A percentile compares a stretch with the other conserved stretches of the same genome.
Conservation (phyloP, 2,113 vertebrate species). For the Silurus meridionalis region DNA sequence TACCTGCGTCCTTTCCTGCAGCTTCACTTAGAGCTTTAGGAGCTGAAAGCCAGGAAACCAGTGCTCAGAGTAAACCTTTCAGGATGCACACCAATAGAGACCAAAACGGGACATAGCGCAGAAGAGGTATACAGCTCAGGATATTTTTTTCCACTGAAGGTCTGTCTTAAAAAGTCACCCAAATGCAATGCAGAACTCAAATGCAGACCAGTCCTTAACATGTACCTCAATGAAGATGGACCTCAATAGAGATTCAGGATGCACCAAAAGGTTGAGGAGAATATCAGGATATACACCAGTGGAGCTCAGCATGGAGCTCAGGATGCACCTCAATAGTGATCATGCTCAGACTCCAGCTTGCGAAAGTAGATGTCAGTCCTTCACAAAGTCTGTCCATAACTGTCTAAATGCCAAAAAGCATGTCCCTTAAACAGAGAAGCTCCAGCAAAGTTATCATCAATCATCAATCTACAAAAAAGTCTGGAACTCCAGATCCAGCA, state of each 20-base stretch:
- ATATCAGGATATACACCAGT: not conserved
- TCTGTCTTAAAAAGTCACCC: not conserved
- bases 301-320: not conserved
- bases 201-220: not conserved
- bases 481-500: slow-evolving; percentile 9
- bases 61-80: not conserved
- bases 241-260: not conserved
- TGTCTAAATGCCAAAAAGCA: not conserved
- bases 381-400: not conserved
- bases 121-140: not conserved
- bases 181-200: not conserved
- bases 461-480: not conserved
- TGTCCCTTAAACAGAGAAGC: not conserved
- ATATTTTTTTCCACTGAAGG: not conserved
- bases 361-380: not conserved
- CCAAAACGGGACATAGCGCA: not conserved
- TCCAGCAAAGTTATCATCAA: not conserved
- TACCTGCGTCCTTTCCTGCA: not conserved
- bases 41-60: not conserved
- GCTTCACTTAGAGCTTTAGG: not conserved
- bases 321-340: not conserved
- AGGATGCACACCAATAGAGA: not conserved
- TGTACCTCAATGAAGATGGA: not conserved
- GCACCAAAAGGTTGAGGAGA: not conserved
- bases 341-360: not conserved